Conservation (phyloP, 2,113 vertebrate species). For the Mustelus asterias region DNA sequence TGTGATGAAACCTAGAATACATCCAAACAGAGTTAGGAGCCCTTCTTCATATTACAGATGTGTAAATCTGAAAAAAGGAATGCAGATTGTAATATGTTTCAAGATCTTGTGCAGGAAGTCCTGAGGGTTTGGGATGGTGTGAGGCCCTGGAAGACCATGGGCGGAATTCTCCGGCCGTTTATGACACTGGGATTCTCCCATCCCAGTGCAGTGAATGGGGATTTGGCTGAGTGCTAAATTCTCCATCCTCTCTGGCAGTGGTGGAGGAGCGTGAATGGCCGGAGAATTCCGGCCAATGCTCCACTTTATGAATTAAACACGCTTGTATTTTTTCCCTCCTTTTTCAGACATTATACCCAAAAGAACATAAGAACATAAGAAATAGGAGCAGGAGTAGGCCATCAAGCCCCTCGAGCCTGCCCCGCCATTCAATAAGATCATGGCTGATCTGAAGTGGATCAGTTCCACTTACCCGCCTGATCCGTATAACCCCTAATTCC, state of each 20-base stretch:
- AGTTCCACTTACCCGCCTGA: too few relatives aligned
- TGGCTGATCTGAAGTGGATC: too few relatives aligned
- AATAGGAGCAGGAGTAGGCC: too few relatives aligned
- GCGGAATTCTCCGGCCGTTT: not conserved
- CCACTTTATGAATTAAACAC: not conserved
- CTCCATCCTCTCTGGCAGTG: too few relatives aligned
- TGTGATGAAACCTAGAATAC: not conserved
- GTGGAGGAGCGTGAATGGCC: too few relatives aligned
- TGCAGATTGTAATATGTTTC: not conserved
- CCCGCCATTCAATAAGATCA: too few relatives aligned
- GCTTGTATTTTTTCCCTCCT: not conserved
- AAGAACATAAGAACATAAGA: too few relatives aligned
- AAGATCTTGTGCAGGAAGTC: not conserved
- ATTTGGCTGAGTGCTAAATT: too few relatives aligned
- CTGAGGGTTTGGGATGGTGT: not conserved
- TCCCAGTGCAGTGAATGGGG: too few relatives aligned
- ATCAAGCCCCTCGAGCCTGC: too few relatives aligned
- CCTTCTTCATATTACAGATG: not conserved
- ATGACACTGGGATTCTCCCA: too few relatives aligned
- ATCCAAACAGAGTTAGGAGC: not conserved
- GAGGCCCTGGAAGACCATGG: not conserved
- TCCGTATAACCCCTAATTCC: too few relatives aligned
- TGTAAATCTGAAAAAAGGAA: not conserved
- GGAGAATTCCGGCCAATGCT: not conserved
- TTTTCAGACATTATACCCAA: not conserved